These are phyloP conservation scores for pig (Sus scrofa) DNA, from an alignment of 2,113 vertebrate genomes.

Conservation along the genomic window T2T-Sscrofa CM000823.6:20933001-20933500, in stretches of 20 bases:
- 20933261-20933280: background rate
- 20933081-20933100: constrained; percentile 65
- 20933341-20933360: background rate
- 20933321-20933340: background rate
- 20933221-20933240: constrained; percentile 9
- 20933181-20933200: constrained; percentile 59
- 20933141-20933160: constrained; percentile 57
- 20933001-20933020: rapidly evolving
- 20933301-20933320: background rate
- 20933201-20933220: constrained; percentile 49
- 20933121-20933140: constrained; percentile 31
- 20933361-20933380: background rate
- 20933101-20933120: constrained; percentile 45
- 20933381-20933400: background rate
- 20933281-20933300: background rate
- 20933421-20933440: background rate
- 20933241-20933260: background rate
- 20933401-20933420: background rate
- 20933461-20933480: background rate
- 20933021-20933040: background rate
- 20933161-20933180: constrained; percentile 55
- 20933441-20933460: background rate
- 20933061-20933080: constrained; percentile 31
- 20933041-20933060: background rate
- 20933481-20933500: background rate